These are phyloP conservation scores for Eristalinus aeneus DNA, from an alignment of 2,888 invertebrate species.

Conservation along the genomic window DNA sequence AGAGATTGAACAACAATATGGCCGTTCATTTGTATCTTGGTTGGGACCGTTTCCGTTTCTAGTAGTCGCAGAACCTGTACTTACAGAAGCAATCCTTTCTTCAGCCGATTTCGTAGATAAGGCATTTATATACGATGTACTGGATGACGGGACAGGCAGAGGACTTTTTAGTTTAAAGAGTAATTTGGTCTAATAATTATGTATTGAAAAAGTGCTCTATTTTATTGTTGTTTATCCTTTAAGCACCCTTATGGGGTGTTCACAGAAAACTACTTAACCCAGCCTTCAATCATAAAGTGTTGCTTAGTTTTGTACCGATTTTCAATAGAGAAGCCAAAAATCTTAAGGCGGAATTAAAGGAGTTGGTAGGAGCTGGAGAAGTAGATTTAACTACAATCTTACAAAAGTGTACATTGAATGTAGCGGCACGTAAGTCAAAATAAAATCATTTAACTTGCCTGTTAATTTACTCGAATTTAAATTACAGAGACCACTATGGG, in stretches of 20 bases:
- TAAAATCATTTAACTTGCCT: not conserved
- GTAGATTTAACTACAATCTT: conserved; percentile 74
- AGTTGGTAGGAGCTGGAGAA: conserved; percentile 71
- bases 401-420: conserved; percentile 75
- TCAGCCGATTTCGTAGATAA: conserved; percentile 77
- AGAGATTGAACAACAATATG: conserved; percentile 67
- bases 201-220: not conserved
- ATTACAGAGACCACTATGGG: conserved; percentile 78
- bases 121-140: conserved; percentile 75
- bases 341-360: conserved; percentile 72
- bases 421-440: conserved; percentile 76
- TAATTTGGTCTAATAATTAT: conserved; percentile 34
- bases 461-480: not conserved
- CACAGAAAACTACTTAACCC: conserved; percentile 78
- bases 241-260: conserved; percentile 77
- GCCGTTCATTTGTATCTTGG: conserved; percentile 76
- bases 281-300: conserved; percentile 76
- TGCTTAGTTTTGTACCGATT: conserved; percentile 76
- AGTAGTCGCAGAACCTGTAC: conserved; percentile 76
- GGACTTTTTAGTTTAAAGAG: conserved; percentile 77
- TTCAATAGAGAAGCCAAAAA: conserved; percentile 75
- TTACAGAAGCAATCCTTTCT: conserved; percentile 76
- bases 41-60: conserved; percentile 78
- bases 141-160: conserved; percentile 76
- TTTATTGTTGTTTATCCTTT: not conserved